Evolutionary conservation across 1,140 invertebrate genomes (phyloP).

Genomic region (Mactra quadrangularis): DNA sequence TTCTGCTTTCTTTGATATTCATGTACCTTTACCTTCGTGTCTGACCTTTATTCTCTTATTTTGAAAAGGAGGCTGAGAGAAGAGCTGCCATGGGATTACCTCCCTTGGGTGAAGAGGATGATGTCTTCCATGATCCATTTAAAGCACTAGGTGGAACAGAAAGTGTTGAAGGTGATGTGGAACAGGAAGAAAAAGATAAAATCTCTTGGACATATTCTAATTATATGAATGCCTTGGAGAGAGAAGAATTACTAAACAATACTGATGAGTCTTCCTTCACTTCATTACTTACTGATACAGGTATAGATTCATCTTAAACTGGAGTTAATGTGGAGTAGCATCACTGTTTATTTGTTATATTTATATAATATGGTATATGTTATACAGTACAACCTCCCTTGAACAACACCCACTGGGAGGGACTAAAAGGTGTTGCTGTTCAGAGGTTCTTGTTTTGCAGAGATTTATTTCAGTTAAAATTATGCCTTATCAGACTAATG

Average conservation of each 20-base stretch:
- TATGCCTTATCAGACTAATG: too few relatives aligned
- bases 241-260: conserved; percentile 75
- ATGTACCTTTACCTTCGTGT: too few relatives aligned
- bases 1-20: too few relatives aligned
- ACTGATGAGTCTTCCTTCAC: conserved; percentile 75
- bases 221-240: conserved; percentile 72
- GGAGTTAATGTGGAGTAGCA: too few relatives aligned
- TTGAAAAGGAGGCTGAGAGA: conserved; percentile 49
- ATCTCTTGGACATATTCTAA: conserved; percentile 75
- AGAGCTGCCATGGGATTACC: conserved; percentile 57
- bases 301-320: conserved; percentile 58
- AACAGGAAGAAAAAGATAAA: conserved; percentile 66
- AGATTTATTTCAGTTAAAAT: too few relatives aligned
- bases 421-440: too few relatives aligned
- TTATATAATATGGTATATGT: too few relatives aligned
- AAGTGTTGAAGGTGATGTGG: conserved; percentile 55
- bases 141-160: conserved; percentile 45
- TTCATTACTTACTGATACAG: conserved; percentile 68
- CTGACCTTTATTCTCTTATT: too few relatives aligned
- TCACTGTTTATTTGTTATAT: too few relatives aligned
- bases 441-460: too few relatives aligned
- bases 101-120: conserved; percentile 61
- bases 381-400: too few relatives aligned
- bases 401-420: too few relatives aligned
- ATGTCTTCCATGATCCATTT: conserved; percentile 67